Evolutionary conservation across 2,888 invertebrate genomes (phyloP), one percentile per base, ranked within the genome.

Genomic region (Hydrotaea cyrtoneurina): DNA sequence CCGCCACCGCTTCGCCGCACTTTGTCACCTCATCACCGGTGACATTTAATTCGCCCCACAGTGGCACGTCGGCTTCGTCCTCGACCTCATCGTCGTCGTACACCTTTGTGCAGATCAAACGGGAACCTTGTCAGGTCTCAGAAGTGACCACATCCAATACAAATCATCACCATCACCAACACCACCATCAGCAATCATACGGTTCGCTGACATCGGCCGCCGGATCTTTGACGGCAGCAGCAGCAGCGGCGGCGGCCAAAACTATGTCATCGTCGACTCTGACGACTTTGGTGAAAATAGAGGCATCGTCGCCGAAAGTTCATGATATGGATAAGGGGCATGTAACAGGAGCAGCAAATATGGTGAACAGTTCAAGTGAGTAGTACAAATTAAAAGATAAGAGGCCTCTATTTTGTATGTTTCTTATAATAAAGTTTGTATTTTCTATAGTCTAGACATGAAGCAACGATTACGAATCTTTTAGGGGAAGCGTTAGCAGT

Each of bases 51-150:
- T 82, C 39, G 26, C 86, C 50, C 81, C 85, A 64, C 71, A 71
- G 43, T 15, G 39, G 36, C 0, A 17, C 64, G 13, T 10, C 59
- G 1, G 50, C 50, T 15, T 26, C 86, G 83, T 78, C 88, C 77
- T 72, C 87, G 64, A 17, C 88, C 86, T 66, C 86, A 83, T 80
- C 87, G 87, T 79, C 86, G 31, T 73, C 83, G 8, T 90, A 91
- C 78, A 92, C 92, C 17, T 90, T 91, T 87, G 89, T 92, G 79
- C 92, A 92, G 87, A 92, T 92, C 19, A 92, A 92, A 87, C 89
- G 92, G 21, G 92, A 92, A 85, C 92, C 92, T 83, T 92, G 92
- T 86, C 92, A 92, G 88, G 92, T 92, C 21, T 92, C 92, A 69
- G 92, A 92, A 87, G 92, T 91, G 64, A 91, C 92, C 23, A 92